Percentiles rank a stretch among this genome's conserved stretches.
These are phyloP conservation scores for Helogale parvula DNA, from an alignment of 2,113 vertebrate species.

Conservation along the genomic window DNA sequence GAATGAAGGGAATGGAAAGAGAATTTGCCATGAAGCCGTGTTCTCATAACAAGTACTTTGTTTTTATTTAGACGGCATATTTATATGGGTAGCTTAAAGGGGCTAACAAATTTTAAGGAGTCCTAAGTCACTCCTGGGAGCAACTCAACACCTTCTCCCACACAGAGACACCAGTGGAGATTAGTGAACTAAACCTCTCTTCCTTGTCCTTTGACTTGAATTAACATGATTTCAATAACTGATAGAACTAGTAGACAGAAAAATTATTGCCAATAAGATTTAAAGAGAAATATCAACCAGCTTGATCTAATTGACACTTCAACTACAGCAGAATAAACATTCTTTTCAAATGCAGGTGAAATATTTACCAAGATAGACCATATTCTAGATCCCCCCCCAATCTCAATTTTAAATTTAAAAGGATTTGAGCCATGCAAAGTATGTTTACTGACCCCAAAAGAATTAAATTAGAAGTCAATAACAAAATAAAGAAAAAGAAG, in stretches of 20 bases:
- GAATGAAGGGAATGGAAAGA: background rate
- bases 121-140: background rate
- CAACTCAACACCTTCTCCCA: background rate
- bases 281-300: background rate
- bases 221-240: background rate
- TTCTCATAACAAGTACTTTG: background rate
- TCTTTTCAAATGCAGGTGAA: background rate
- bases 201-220: background rate
- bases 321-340: background rate
- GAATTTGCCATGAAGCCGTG: background rate
- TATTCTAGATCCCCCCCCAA: background rate
- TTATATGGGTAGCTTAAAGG: background rate
- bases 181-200: background rate
- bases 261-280: background rate
- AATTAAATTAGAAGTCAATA: background rate
- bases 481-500: background rate
- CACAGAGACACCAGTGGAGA: background rate
- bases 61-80: background rate
- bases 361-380: background rate
- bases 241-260: background rate
- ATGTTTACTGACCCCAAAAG: background rate
- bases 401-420: background rate
- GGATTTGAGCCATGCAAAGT: background rate
- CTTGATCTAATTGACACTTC: background rate
- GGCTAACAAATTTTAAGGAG: background rate